Base-by-base conservation (phyloP, 23 tunicate genomes). In the Halocynthia aurantium region DNA sequence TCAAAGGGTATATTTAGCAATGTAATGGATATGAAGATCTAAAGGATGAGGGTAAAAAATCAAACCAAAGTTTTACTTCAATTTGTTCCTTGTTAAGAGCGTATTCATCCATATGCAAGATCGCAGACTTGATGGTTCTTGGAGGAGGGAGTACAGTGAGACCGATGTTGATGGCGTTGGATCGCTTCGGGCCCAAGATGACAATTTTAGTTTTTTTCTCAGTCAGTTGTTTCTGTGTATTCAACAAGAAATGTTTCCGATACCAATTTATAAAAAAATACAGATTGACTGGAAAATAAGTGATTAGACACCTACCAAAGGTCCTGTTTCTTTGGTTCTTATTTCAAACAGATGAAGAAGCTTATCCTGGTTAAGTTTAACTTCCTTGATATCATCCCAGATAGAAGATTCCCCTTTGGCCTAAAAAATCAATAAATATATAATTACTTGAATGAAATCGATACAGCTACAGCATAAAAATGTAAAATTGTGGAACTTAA, bases 141-240 rank as follows among this genome's bases (percentile, higher is more conserved):
- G 91, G 96, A 5, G 96, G 91, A 5, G 99, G 99, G 13, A 96
- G 93, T 9, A 83, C 84, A n/a, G 88, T 87, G 20, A 89, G 77
- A 52, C 93, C 96, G 57, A 96, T 96, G 85, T 96, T 96, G 74
- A 96, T 96, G 19, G 96, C 96, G 63, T 96, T 96, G 53, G 99
- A 96, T 53, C 99, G 70, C 64, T 96, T 89, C 55, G 87, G 93
- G 52, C 90, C 99, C 67, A 96, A 70, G n/a, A 96, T 84, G 8
- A 70, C 75, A 11, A 96, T 63, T 71, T 85, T 87, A 71, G 86
- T 87, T 62, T 72, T 77, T 66, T 96, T 89, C 53, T 93, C 98
- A 12, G 81, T 67, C 65, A 60, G 81, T 57, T 83, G 98, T 67
- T 87, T 93, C 94, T 86, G 77, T 69, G 8, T 22, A 31, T 57